These are phyloP conservation scores for Ceyx margarethae DNA, from an alignment of 2,113 vertebrate species.

Conservation along the genomic window DNA sequence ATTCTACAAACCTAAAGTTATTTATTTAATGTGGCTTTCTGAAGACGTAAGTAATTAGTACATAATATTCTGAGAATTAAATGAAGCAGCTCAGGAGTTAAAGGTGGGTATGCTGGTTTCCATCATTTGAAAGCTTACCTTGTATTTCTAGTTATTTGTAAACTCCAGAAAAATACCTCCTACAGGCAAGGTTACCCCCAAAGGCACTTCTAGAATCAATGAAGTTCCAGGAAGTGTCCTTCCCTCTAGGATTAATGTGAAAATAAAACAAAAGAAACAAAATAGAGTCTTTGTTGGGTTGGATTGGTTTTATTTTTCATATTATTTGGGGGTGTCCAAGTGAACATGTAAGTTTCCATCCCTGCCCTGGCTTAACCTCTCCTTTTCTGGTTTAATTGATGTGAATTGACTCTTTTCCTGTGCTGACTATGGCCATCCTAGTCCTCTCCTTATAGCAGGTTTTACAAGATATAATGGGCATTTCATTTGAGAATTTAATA, in stretches of 20 bases:
- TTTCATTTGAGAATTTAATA: neutral
- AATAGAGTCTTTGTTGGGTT: neutral
- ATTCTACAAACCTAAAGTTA: neutral
- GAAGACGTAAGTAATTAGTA: neutral
- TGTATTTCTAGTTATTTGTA: neutral
- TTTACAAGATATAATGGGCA: neutral
- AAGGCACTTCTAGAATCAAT: neutral
- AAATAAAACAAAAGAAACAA: neutral
- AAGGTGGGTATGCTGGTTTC: neutral
- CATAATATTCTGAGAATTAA: neutral
- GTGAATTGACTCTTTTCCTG: neutral
- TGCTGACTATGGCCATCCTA: neutral
- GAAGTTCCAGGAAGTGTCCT: neutral
- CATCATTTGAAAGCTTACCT: neutral
- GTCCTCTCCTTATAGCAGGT: neutral
- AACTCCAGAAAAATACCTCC: neutral
- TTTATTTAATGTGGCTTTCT: neutral
- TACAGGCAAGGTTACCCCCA: neutral
- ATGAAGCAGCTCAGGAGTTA: neutral
- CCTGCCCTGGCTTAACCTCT: neutral
- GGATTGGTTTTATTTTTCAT: neutral
- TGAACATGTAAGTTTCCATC: neutral
- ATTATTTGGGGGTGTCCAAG: neutral
- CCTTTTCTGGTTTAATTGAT: neutral
- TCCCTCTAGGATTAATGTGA: neutral